These are phyloP conservation scores for Eulithis testata DNA, from an alignment of 2,888 invertebrate species.

Conservation along the genomic window DNA sequence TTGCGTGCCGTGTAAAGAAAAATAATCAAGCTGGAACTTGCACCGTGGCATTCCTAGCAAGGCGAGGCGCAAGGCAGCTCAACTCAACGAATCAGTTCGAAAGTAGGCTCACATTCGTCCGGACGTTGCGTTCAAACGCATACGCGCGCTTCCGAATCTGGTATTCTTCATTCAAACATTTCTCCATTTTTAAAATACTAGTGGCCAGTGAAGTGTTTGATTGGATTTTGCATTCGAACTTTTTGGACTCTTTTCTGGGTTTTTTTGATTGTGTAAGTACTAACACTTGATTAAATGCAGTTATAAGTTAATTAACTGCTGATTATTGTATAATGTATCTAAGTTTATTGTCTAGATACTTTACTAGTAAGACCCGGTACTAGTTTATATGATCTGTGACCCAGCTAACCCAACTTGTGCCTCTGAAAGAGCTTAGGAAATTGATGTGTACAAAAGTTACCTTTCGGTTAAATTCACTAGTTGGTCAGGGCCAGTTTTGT, in stretches of 20 bases:
- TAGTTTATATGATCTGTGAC: too few species aligned
- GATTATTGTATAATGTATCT: neutral
- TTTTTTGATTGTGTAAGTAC: slow-evolving; percentile 71
- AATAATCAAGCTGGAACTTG: slow-evolving; percentile 67
- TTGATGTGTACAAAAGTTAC: neutral
- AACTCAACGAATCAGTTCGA: slow-evolving; percentile 68
- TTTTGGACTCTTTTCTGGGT: slow-evolving; percentile 63
- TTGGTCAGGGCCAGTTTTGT: slow-evolving; percentile 7
- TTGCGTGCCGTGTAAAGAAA: slow-evolving; percentile 59
- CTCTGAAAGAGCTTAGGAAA: slow-evolving; percentile 10
- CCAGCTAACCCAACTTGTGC: slow-evolving; percentile 7
- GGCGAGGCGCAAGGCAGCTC: slow-evolving; percentile 52
- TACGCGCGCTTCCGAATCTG: slow-evolving; percentile 58
- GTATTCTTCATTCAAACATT: slow-evolving; percentile 53
- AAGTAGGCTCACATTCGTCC: slow-evolving; percentile 70
- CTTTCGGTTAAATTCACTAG: neutral
- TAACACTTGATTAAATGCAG: neutral
- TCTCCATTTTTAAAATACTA: slow-evolving; percentile 46
- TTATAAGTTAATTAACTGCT: slow-evolving; percentile 1
- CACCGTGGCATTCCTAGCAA: slow-evolving; percentile 73
- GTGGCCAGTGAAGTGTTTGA: slow-evolving; percentile 72
- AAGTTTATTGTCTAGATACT: neutral
- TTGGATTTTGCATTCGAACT: slow-evolving; percentile 57
- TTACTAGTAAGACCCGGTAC: too few species aligned
- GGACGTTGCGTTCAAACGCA: slow-evolving; percentile 62